Evolutionary conservation across 2,888 invertebrate genomes (phyloP).

Genomic region (Monoplex corrugatus): DNA sequence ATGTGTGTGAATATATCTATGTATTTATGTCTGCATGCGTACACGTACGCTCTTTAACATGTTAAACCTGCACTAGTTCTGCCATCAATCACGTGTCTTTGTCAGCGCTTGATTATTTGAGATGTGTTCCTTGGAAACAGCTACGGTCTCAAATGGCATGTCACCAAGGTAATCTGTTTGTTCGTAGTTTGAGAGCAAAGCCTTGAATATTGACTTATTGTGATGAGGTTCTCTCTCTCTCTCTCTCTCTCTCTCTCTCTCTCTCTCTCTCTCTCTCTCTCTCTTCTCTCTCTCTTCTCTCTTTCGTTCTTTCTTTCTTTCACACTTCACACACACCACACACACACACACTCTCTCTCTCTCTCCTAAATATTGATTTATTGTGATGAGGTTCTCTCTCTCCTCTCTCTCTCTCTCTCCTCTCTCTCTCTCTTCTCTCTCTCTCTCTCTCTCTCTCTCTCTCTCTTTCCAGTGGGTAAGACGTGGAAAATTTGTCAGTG

Average conservation of each 20-base stretch:
- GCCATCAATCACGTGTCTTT: too few relatives aligned
- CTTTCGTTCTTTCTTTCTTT: not conserved
- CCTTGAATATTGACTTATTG: too few relatives aligned
- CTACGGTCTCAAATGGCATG: too few relatives aligned
- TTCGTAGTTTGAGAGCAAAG: too few relatives aligned
- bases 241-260: not conserved
- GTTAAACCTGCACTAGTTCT: too few relatives aligned
- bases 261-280: constrained; percentile 4
- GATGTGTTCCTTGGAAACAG: too few relatives aligned
- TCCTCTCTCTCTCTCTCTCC: constrained; percentile 20
- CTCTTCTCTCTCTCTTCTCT: not conserved
- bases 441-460: not conserved
- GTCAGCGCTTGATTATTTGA: not conserved
- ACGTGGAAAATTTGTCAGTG: too few relatives aligned
- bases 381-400: too few relatives aligned
- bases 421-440: not conserved
- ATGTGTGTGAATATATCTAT: constrained; percentile 32
- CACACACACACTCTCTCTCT: too few relatives aligned
- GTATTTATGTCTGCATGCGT: not conserved
- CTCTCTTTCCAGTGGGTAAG: not conserved
- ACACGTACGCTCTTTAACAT: not conserved
- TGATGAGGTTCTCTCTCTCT: not conserved
- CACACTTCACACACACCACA: not conserved
- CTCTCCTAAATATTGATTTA: too few relatives aligned
- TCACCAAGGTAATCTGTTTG: too few relatives aligned